Base-by-base conservation (phyloP, 2,888 invertebrate species). In the Tetragonisca angustula region DNA sequence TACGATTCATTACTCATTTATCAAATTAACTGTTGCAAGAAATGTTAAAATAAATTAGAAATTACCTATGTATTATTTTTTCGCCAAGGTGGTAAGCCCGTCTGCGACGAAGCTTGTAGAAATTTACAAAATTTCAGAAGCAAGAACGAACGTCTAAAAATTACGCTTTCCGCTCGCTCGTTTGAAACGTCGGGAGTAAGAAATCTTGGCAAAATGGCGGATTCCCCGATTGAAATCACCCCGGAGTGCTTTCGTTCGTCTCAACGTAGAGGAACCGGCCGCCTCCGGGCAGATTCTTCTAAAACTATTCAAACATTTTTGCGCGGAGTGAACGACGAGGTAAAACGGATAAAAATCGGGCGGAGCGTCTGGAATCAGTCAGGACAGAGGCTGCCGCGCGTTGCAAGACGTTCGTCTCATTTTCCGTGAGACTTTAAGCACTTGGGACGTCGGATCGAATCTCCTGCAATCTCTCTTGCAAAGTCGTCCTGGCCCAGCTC, bases 351-450 rank as follows among this genome's bases (percentile, higher is more conserved):
- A 69, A 24, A 52, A 52, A 21, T 15, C 5, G 13, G 27, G 4
- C 2, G 52, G 24, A 50, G 68, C n/a, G 24, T 43, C 65, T 49
- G 43, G 43, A 54, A n/a, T 70, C 54, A 36, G 32, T n/a, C 15
- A n/a, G 4, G 43, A 71, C 24, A 36, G 24, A 43, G 24, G 19
- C 2, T 4, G 13, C 43, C 36, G 9, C 36, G 21, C 43, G 32
- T 43, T 3, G 71, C 43, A 49, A 72, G 21, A 43, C 36, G 1
- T 17, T 43, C 27, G 36, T 36, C 56, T 43, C 24, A 56, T 19
- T 71, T 59, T 56, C n/a, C 36, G 24, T 24, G 71, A 72, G 61
- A 27, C 43, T 72, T 72, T 43, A 61, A 72, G 21, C 59, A 61
- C 43, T 27, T 36, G n/a, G 54, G 32, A 24, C 56, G 24, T 59